These are phyloP conservation scores for Perizoma affinitatum DNA, from an alignment of 2,888 invertebrate species.

Conservation along the genomic window DNA sequence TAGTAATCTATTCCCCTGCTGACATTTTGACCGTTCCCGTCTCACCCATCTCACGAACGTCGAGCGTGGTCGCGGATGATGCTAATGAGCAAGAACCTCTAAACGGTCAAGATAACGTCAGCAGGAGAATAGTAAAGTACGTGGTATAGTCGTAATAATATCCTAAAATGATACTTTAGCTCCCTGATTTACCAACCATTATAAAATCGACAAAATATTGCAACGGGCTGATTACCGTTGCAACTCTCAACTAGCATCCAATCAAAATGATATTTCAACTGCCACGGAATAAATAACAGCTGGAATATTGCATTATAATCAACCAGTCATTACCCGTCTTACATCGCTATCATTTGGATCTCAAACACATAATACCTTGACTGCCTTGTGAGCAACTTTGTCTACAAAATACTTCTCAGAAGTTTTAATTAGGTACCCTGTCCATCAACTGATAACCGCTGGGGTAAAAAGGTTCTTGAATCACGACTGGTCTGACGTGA, in stretches of 20 bases:
- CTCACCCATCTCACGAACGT: no score
- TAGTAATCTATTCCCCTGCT: no score
- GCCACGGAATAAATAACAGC: constrained; percentile 4
- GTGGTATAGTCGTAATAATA: no score
- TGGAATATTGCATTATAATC: constrained; percentile 13
- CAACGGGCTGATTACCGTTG: constrained; percentile 21
- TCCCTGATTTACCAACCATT: constrained; percentile 9
- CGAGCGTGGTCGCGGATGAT: no score
- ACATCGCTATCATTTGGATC: constrained; percentile 24
- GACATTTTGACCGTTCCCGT: no score
- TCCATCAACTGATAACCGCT: no score
- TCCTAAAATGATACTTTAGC: background rate
- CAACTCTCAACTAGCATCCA: constrained; percentile 2
- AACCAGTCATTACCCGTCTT: constrained; percentile 13
- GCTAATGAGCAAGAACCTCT: no score
- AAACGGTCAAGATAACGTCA: no score
- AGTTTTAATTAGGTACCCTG: background rate
- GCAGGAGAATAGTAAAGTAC: no score
- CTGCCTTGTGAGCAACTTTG: background rate
- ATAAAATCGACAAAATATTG: constrained; percentile 25
- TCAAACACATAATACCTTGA: constrained; percentile 25
- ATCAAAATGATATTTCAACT: constrained; percentile 16
- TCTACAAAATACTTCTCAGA: background rate
- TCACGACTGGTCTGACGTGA: no score
- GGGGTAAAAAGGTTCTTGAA: no score